A percentile compares a stretch with the other conserved stretches of the same genome.
Evolutionary conservation across 2,797 vertebrate species (phyloP).

Genomic region (Podarcis siculus): DNA sequence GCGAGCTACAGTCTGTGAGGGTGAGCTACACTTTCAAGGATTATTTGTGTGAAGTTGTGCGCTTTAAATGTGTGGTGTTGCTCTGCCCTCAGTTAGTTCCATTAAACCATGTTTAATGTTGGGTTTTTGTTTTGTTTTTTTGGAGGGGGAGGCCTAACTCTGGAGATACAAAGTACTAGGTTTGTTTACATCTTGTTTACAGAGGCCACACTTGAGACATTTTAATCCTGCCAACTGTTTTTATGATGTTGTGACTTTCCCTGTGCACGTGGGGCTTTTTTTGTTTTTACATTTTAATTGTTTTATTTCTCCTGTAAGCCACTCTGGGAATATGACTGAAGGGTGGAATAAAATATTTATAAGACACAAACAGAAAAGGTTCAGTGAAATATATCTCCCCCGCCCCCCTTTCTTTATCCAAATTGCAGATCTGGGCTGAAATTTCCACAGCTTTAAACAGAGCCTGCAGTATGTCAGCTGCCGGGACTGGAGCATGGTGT

Average conservation of each 20-base stretch:
- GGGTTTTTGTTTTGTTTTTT: too few relatives aligned
- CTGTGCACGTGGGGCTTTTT: too few relatives aligned
- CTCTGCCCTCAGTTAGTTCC: too few relatives aligned
- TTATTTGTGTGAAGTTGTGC: too few relatives aligned
- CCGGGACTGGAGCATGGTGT: background rate
- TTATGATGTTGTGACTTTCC: background rate
- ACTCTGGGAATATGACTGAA: background rate
- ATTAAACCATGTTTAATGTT: background rate
- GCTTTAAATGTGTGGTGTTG: too few relatives aligned
- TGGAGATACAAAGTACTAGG: background rate
- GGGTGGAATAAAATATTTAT: background rate
- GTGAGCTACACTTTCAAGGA: too few relatives aligned
- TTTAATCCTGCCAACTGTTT: background rate
- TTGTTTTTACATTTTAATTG: background rate
- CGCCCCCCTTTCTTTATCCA: background rate
- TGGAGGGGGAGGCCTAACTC: background rate
- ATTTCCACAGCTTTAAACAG: background rate
- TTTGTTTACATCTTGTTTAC: background rate
- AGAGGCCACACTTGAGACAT: background rate
- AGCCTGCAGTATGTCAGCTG: background rate
- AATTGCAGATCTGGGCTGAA: background rate
- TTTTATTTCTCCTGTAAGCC: background rate
- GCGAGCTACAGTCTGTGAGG: too few relatives aligned
- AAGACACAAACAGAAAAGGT: background rate
- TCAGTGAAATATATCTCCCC: background rate